These are phyloP conservation scores for Aphelenchoides fujianensis DNA, from an alignment of 1,140 invertebrate genomes.

Conservation along the genomic window DNA sequence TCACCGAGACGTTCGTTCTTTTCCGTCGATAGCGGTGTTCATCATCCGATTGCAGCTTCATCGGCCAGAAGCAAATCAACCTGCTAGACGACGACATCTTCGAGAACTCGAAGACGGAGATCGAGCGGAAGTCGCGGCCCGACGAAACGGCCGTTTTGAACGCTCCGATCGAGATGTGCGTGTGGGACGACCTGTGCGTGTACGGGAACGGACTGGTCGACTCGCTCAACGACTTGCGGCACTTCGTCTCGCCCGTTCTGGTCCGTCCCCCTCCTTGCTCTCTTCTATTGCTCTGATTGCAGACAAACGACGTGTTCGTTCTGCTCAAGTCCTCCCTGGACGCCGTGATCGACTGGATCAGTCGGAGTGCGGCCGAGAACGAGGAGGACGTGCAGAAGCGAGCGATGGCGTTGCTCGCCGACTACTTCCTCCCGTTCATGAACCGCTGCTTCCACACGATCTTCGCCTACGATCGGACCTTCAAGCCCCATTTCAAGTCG, in stretches of 20 bases:
- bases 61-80: slow-evolving; percentile 30
- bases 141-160: slow-evolving; percentile 38
- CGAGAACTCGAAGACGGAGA: slow-evolving; percentile 45
- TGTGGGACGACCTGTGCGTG: slow-evolving; percentile 60
- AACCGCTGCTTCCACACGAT: slow-evolving; percentile 44
- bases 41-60: slow-evolving; percentile 36
- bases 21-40: background rate
- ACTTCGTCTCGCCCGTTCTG: slow-evolving; percentile 48
- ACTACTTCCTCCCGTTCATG: slow-evolving; percentile 50
- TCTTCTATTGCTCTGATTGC: slow-evolving; percentile 4
- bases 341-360: slow-evolving; percentile 42
- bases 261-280: slow-evolving; percentile 27
- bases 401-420: slow-evolving; percentile 36
- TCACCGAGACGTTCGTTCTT: slow-evolving; percentile 35
- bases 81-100: slow-evolving; percentile 51
- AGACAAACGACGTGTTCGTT: slow-evolving; percentile 37
- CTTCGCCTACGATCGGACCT: slow-evolving; percentile 39
- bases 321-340: slow-evolving; percentile 35
- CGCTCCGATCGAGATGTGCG: slow-evolving; percentile 52
- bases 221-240: slow-evolving; percentile 54
- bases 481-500: slow-evolving; percentile 23
- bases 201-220: slow-evolving; percentile 56
- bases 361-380: slow-evolving; percentile 24
- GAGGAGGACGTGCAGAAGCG: slow-evolving; percentile 26
- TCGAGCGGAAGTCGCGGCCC: slow-evolving; percentile 28